Conservation (phyloP, 2,888 invertebrate genomes). For the Pteria penguin region DNA sequence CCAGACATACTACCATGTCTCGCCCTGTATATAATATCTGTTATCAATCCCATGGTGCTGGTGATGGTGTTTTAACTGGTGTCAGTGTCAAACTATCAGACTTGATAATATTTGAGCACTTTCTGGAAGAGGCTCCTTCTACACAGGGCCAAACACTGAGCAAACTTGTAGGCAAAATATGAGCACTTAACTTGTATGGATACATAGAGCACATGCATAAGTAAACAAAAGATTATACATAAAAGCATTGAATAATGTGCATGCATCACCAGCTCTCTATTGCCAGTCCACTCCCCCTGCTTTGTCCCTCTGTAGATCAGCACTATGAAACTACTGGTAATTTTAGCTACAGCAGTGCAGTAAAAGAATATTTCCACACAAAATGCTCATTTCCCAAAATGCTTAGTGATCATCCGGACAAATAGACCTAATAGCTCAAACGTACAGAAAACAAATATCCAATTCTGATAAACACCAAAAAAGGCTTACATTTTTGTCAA, state of each 20-base stretch:
- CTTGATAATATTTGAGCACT: too few relatives aligned
- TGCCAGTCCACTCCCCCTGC: neutral
- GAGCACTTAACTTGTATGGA: neutral
- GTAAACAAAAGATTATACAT: neutral
- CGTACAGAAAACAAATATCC: neutral
- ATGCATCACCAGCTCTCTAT: neutral
- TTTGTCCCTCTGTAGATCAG: neutral
- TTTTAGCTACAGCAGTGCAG: neutral
- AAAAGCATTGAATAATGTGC: neutral
- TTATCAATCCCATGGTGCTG: too few relatives aligned
- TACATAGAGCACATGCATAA: neutral
- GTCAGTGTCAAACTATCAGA: too few relatives aligned
- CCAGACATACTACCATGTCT: too few relatives aligned
- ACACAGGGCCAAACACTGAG: too few relatives aligned
- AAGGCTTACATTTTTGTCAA: conserved; percentile 5
- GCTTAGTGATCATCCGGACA: neutral
- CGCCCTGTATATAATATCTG: too few relatives aligned
- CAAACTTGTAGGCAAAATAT: too few relatives aligned
- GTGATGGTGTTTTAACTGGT: too few relatives aligned
- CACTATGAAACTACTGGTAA: neutral
- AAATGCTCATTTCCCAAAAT: neutral
- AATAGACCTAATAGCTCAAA: neutral
- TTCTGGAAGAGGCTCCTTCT: too few relatives aligned
- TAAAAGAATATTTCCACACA: neutral
- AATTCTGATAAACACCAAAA: neutral